Evolutionary conservation across 2,113 vertebrate species (phyloP), one percentile per base, ranked within the genome.

Genomic region (Hypomesus transpacificus): DNA sequence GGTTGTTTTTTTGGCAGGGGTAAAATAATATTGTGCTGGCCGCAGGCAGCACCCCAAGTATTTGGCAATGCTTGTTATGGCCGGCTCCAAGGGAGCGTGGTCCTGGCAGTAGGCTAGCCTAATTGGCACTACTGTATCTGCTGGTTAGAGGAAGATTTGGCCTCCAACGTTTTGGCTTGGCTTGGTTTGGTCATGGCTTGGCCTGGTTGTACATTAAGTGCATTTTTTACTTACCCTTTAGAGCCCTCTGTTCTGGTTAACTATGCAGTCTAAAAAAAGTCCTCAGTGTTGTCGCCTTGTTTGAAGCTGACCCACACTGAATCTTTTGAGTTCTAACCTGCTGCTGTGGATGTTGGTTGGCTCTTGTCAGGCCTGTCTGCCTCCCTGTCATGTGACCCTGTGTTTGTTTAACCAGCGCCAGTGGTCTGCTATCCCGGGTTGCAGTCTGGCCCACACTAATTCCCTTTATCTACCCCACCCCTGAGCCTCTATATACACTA

Each of bases 401-500:
- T 56, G 53, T 56, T 56, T 56, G 53, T 56, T 56, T 56, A 18
- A 56, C 53, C 53, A 56, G 53, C 53, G 53, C 53, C 53, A 56
- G 16, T 56, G 53, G 53, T 56, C 53, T 56, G 53, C 53, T 56
- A 3, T n/a, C 53, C 53, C 17, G 53, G 53, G n/a, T n/a, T n/a
- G 16, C 53, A 56, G 53, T 56, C 53, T 56, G 53, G 53, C 53
- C 53, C 53, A 56, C 53, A 56, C 53, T 56, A 56, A 56, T 56
- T n/a, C 53, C n/a, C 53, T 56, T n/a, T 56, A 16, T n/a, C 53
- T 56, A 56, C 53, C 53, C 53, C 53, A 56, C 53, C 53, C 53
- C 53, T n/a, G n/a, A 14, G 20, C 22, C 22, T 13, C 3, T 22
- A 22, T 58, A 46, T 46, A 46, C 39, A 46, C 39, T 46, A 46